Evolutionary conservation across 2,797 vertebrate species (phyloP).

Genomic region (Gymnodraco acuticeps): DNA sequence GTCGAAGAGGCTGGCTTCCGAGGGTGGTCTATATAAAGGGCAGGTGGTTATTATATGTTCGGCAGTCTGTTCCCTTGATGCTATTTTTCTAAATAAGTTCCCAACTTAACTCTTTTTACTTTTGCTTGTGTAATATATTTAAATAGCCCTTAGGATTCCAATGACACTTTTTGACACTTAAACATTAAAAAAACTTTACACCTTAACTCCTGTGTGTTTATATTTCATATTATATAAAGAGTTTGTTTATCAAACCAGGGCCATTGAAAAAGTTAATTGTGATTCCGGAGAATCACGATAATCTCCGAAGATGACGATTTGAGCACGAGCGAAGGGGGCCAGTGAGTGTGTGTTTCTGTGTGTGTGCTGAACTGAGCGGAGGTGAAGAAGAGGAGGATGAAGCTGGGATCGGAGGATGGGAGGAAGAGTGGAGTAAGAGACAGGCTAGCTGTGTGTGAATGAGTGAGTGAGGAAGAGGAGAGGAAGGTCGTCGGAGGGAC

Average conservation of each 20-base stretch:
- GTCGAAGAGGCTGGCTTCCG: no score
- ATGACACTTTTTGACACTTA: not conserved
- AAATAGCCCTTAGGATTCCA: not conserved
- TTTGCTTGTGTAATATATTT: not conserved
- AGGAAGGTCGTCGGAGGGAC: constrained; percentile 76
- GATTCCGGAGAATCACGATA: constrained; percentile 67
- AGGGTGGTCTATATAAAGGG: no score
- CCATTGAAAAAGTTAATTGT: constrained; percentile 44
- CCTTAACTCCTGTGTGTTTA: not conserved
- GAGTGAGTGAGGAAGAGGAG: constrained; percentile 80
- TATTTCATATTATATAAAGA: not conserved
- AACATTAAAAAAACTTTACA: not conserved
- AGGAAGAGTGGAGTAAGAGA: constrained; percentile 89
- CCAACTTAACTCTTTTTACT: not conserved
- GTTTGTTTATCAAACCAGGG: not conserved
- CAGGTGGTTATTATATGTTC: no score
- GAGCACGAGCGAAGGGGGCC: constrained; percentile 58
- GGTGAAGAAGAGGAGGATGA: constrained; percentile 89
- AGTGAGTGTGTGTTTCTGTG: constrained; percentile 48
- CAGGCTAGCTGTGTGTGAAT: constrained; percentile 79
- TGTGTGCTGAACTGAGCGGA: constrained; percentile 75
- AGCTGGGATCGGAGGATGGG: constrained; percentile 87
- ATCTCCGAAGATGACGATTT: constrained; percentile 85
- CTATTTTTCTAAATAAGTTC: not conserved
- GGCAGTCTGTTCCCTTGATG: not conserved